Evolutionary conservation across 2,113 vertebrate genomes (phyloP).

Genomic region (Platanista minor): DNA sequence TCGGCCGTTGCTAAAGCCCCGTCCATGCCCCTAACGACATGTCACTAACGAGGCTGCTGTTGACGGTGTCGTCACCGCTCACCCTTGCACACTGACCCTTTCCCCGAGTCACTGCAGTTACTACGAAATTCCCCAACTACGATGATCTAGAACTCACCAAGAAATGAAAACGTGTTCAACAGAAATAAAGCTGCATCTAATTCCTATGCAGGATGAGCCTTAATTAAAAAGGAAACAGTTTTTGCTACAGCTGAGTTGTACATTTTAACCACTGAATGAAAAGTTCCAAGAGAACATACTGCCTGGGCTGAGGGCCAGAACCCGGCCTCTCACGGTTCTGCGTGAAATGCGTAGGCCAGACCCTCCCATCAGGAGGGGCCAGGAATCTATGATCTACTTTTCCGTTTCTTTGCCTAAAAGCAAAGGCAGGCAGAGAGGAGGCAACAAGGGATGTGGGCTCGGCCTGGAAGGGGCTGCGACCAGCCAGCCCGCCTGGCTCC

Average conservation of each 20-base stretch:
- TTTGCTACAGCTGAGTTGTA: not conserved
- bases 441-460: not conserved
- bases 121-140: conserved; percentile 6
- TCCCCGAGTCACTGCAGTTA: not conserved
- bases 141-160: not conserved
- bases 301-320: not conserved
- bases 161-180: not conserved
- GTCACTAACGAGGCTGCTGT: not conserved
- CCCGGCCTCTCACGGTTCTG: not conserved
- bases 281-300: not conserved
- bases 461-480: not conserved
- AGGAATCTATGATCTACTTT: not conserved
- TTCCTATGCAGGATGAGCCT: not conserved
- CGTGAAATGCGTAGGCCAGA: not conserved
- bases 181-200: conserved; percentile 16
- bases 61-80: not conserved
- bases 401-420: not conserved
- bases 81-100: not conserved
- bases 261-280: not conserved
- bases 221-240: conserved; percentile 9
- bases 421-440: not conserved
- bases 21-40: not conserved
- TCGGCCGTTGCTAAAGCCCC: not conserved
- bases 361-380: not conserved
- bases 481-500: not conserved